phyloP scores from a whole-genome alignment of 2,797 vertebrate genomes.

The Bufotes viridis region DNA sequence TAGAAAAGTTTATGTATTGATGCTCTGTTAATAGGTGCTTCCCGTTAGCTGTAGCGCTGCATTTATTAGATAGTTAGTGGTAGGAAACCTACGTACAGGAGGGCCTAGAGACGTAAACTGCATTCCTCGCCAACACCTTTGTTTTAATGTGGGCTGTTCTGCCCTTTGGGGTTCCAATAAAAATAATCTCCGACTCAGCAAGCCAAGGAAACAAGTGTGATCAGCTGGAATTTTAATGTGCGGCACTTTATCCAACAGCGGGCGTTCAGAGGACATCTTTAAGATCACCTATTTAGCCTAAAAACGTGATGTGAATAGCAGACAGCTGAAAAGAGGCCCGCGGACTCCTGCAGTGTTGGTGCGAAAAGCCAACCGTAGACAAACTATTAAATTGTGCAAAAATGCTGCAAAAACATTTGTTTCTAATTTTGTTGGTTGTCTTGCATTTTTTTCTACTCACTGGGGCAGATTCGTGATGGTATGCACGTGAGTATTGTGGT shows the following conservation, averaged over 20 bases:
- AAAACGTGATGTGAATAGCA: constrained; percentile 29
- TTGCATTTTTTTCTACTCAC: not conserved
- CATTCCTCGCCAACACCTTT: constrained; percentile 41
- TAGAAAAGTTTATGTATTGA: constrained; percentile 11
- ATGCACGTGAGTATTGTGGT: too few relatives aligned
- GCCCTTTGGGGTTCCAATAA: constrained; percentile 49
- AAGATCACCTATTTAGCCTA: constrained; percentile 37
- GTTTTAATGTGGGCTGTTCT: constrained; percentile 12
- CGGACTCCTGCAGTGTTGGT: constrained; percentile 28
- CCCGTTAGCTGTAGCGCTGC: not conserved
- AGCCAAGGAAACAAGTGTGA: constrained; percentile 53
- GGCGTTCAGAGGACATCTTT: constrained; percentile 21
- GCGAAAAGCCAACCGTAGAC: constrained; percentile 8
- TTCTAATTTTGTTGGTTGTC: not conserved
- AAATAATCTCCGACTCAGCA: constrained; percentile 43
- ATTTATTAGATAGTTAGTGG: constrained; percentile 39
- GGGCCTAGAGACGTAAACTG: constrained; percentile 19
- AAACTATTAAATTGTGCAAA: not conserved
- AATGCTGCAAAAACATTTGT: not conserved
- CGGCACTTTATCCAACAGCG: constrained; percentile 53
- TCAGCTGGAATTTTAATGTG: constrained; percentile 57
- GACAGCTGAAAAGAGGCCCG: constrained; percentile 13
- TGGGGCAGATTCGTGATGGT: too few relatives aligned
- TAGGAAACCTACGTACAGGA: not conserved
- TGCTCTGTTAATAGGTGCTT: constrained; percentile 7